Base-by-base conservation (phyloP, 2,888 invertebrate genomes). In the Melinaea menophilus region DNA sequence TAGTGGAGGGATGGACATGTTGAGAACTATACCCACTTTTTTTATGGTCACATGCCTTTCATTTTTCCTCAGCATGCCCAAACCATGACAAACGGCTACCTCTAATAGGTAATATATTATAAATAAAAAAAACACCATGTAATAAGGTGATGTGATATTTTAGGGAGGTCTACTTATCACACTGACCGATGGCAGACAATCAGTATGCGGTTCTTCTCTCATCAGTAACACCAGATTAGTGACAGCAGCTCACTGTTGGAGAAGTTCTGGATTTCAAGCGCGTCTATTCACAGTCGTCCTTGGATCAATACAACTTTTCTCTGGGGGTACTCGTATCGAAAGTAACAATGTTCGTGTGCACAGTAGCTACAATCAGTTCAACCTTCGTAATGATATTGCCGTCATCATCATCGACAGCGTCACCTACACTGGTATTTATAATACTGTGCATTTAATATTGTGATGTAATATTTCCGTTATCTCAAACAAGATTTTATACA, bases 171-270 rank as follows among this genome's bases (percentile, higher is more conserved):
- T 84, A 4, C 59, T 80, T 3, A 75, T 86, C 31, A 56, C 68
- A 0, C 66, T 85, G 54, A 68, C 73, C 0, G 68, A 66, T 2
- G 79, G 77, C 0, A 65, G 62, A 9, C 74, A 73, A 5, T 83
- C 86, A 1, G 85, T 82, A 0, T 88, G 87, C 59, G 88, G 88
- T 5, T 86, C 86, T 45, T 82, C 87, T 2, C 72, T 88, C 4
- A 65, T 88, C 5, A 75, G 82, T 1, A 59, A 73, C 11, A 74
- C 72, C 9, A 82, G 81, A 68, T 75, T 87, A 2, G 66, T 88
- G 11, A 87, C 88, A 5, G 88, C 88, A 2, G 88, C 88, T 7
- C 88, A 88, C 69, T 88, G 88, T 70, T 88, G 86, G 85, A 76
- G 71, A 61, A 86, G 86, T 61, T 86, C 86, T 55, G 70, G 75